Evolutionary conservation across 2,888 invertebrate species (phyloP).

Genomic region (Entomobrya proxima): DNA sequence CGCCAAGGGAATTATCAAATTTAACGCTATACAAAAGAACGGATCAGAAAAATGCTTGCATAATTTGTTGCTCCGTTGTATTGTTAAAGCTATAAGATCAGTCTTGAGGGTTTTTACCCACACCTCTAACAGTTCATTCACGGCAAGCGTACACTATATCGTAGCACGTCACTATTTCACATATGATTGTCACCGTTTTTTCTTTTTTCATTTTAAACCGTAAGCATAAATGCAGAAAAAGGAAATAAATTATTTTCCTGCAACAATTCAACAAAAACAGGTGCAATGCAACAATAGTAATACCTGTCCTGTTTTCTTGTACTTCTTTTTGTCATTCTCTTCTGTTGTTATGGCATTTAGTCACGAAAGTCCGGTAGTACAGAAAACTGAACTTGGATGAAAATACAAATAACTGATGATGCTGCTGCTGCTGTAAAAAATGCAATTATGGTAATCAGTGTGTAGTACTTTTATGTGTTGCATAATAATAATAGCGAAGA

Average conservation of each 20-base stretch:
- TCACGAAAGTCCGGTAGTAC: conserved; percentile 50
- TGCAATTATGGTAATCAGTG: conserved; percentile 6
- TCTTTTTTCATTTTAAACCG: background rate
- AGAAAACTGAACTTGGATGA: background rate
- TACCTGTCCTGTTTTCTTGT: background rate
- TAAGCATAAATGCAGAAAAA: background rate
- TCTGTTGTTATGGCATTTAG: conserved; percentile 47
- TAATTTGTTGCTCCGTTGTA: conserved; percentile 7
- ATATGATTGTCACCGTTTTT: conserved; percentile 15
- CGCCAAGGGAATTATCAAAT: conserved; percentile 28
- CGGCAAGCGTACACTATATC: background rate
- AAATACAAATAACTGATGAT: background rate
- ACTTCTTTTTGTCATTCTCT: background rate
- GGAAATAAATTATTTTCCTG: conserved; percentile 35
- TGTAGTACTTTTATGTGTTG: background rate
- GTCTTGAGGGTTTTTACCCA: background rate
- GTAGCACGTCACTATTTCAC: background rate
- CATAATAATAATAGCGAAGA: background rate
- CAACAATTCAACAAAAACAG: conserved; percentile 18
- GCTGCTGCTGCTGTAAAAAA: background rate
- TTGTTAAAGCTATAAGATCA: background rate
- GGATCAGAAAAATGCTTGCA: background rate
- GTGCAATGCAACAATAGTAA: conserved; percentile 16
- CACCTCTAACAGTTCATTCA: conserved; percentile 7
- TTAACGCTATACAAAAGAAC: conserved; percentile 27